These are phyloP conservation scores for Microcaecilia unicolor DNA, from an alignment of 2,797 vertebrate species.

Conservation along the genomic window DNA sequence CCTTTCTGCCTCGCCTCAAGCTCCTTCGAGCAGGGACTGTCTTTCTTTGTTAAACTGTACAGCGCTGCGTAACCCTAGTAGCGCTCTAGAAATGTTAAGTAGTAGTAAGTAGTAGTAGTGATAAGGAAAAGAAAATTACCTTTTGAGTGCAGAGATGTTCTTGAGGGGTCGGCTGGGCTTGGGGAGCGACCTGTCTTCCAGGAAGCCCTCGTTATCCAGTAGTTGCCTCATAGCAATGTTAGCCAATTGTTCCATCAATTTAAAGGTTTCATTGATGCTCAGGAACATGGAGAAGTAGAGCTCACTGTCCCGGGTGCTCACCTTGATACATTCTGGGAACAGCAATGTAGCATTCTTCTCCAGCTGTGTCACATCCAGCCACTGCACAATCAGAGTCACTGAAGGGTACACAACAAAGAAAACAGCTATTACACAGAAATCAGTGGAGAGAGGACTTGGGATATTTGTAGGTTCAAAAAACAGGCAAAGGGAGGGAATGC, in stretches of 20 bases:
- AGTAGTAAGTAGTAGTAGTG: no score
- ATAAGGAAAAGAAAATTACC: no score
- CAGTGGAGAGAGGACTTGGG: neutral
- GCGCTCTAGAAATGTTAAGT: no score
- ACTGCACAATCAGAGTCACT: constrained; percentile 88
- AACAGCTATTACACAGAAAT: neutral
- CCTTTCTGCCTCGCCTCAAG: no score
- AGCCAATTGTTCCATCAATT: constrained; percentile 93
- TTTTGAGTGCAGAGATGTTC: constrained; percentile 86
- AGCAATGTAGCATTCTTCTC: constrained; percentile 90
- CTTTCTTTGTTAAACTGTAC: no score
- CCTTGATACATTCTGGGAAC: constrained; percentile 87
- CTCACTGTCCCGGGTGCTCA: constrained; percentile 77
- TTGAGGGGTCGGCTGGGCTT: constrained; percentile 74
- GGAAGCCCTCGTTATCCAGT: constrained; percentile 82
- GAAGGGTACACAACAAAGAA: neutral
- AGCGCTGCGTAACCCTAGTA: no score
- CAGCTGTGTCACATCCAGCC: constrained; percentile 86
- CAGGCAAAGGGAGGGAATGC: no score
- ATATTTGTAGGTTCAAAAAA: no score
- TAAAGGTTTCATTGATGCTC: constrained; percentile 88
- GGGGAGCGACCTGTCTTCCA: constrained; percentile 73
- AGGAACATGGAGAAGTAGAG: constrained; percentile 97
- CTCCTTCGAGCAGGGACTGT: no score
- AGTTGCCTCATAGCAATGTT: constrained; percentile 91